Evolutionary conservation across 2,797 vertebrate genomes (phyloP), one percentile per base, ranked within the genome.

Genomic region (Poeciliopsis turneri): DNA sequence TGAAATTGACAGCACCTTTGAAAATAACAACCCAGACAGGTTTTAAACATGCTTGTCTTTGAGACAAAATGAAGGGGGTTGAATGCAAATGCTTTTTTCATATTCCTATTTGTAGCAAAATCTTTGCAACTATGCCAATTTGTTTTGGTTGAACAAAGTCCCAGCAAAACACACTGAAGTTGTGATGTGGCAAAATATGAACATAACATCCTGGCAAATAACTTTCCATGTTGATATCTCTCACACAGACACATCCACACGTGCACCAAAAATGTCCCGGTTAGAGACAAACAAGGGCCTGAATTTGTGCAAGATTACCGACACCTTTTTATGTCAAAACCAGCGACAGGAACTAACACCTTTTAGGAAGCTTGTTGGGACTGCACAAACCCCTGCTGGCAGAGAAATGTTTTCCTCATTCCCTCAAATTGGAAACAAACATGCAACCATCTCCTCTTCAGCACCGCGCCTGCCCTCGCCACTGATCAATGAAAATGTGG

Each of bases 301-400:
- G 28, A 46, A 28, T 84, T n/a, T 70, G 45, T 68, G 36, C 15
- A 57, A 51, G 28, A 79, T 79, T 71, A 75, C 78, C 46, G 1
- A 70, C 77, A 68, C 64, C 28, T 39, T 41, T 79, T 71, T 33
- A 74, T 13, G n/a, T 53, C 30, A 59, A 78, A 78, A 20, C 59
- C 75, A 86, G 25, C 30, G 64, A 68, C 71, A 59, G 74, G 47
- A 76, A 79, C 25, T 68, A 77, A 84, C 43, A 74, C 33, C 2
- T 64, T 51, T 71, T 13, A 36, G n/a, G 70, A 77, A 72, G 77
- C 45, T 47, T 4, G 0, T 39, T 47, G 12, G 12, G 82, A 72
- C 66, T 71, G 0, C 75, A 69, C 66, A 78, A 71, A 81, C 79
- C 39, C 30, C 25, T 81, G 53, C 66, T 45, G 55, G 28, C 39